phyloP scores from a whole-genome alignment of 2,113 vertebrate genomes.

The Oxyruncus cristatus region DNA sequence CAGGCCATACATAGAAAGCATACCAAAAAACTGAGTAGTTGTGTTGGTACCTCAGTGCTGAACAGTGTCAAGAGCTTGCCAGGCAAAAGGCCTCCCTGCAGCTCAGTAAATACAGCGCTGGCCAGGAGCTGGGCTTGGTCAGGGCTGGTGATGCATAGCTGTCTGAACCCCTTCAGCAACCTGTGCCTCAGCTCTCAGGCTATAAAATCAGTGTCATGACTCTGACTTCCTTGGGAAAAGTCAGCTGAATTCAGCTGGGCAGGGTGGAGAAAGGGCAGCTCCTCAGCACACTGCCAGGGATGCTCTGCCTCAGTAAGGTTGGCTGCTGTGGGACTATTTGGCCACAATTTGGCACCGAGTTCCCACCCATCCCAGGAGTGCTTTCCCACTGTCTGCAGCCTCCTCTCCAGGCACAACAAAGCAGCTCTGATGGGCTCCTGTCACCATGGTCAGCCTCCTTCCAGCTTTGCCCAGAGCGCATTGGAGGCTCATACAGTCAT shows the following conservation, averaged over 20 bases:
- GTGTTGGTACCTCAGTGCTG: neutral
- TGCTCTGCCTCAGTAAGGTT: rapidly evolving
- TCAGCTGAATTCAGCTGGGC: neutral
- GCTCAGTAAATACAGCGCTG: neutral
- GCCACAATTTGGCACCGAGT: neutral
- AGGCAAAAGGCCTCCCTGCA: neutral
- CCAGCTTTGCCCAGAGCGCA: rapidly evolving
- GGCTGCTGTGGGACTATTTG: neutral
- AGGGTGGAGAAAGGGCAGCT: neutral
- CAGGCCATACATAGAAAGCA: neutral
- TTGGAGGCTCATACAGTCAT: neutral
- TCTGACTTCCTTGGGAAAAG: neutral
- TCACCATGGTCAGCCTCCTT: neutral
- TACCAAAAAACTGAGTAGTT: neutral
- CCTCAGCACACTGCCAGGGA: rapidly evolving
- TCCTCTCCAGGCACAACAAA: neutral
- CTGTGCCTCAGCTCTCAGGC: neutral
- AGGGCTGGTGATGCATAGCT: neutral
- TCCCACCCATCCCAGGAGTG: neutral
- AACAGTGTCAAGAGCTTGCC: neutral
- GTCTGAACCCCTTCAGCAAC: neutral
- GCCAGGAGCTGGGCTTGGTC: neutral
- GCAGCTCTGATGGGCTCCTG: neutral
- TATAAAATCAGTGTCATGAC: neutral
- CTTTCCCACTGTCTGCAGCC: neutral